Conservation (phyloP, 2,797 vertebrate genomes). For the Tiaroga cobitis region DNA sequence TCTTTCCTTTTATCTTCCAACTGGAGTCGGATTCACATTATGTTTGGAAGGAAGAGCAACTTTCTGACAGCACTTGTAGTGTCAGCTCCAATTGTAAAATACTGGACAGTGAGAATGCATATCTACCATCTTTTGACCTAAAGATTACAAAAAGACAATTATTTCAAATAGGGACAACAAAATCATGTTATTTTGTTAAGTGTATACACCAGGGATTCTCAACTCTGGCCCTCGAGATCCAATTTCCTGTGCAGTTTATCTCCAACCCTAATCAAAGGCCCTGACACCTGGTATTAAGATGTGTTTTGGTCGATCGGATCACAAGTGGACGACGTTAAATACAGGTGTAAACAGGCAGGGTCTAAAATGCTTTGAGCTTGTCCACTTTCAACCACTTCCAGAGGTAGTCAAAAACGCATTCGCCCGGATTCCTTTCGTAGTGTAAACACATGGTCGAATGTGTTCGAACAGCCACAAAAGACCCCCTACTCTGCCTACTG, state of each 20-base stretch:
- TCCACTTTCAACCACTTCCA: too few species aligned
- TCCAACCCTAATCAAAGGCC: neutral
- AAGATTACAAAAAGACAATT: constrained; percentile 37
- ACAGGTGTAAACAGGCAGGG: neutral
- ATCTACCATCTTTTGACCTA: constrained; percentile 91
- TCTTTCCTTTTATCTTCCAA: constrained; percentile 57
- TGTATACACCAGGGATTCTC: neutral
- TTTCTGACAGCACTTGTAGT: constrained; percentile 86
- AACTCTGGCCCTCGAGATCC: neutral
- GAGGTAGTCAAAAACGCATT: neutral
- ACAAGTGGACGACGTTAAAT: neutral
- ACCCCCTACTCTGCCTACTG: too few species aligned
- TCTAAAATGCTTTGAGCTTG: too few species aligned
- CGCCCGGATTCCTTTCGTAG: too few species aligned
- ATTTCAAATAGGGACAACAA: constrained; percentile 3
- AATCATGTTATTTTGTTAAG: neutral
- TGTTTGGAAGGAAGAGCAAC: constrained; percentile 84
- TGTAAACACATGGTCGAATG: too few species aligned
- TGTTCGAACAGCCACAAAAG: too few species aligned
- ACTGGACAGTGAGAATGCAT: constrained; percentile 92
- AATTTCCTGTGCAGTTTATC: neutral
- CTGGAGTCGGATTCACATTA: constrained; percentile 80
- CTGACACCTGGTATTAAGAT: neutral
- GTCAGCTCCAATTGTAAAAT: constrained; percentile 90
- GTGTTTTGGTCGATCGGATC: neutral